Conservation (phyloP, 2,797 vertebrate species). For the Myiotriccus ornatus region DNA sequence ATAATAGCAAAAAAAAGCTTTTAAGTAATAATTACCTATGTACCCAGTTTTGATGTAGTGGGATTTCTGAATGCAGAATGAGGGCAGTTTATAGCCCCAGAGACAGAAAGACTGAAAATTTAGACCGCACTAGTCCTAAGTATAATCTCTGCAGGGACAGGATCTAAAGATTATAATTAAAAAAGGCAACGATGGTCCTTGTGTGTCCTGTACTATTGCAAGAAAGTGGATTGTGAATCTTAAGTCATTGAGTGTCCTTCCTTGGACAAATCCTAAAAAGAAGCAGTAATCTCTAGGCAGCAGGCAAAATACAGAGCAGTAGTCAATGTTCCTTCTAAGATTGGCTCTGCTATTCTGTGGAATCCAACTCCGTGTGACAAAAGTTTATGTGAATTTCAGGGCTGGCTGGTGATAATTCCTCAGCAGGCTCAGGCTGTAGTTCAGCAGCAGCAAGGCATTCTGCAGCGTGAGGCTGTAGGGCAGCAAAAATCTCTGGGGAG, state of each 20-base stretch:
- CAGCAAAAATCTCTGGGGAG: background rate
- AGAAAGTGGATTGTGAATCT: background rate
- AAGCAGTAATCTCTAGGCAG: background rate
- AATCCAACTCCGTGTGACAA: background rate
- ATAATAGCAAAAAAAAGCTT: background rate
- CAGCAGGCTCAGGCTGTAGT: background rate
- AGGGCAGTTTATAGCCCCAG: background rate
- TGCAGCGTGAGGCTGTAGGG: background rate
- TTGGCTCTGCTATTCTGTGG: background rate
- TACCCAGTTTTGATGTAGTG: background rate
- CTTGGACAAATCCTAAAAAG: background rate
- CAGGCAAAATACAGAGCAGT: background rate
- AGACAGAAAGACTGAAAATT: background rate
- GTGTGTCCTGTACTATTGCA: background rate
- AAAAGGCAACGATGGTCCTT: background rate
- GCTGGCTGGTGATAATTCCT: background rate
- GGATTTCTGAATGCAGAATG: background rate
- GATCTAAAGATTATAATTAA: background rate
- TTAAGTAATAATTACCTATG: background rate
- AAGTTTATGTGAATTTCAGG: background rate
- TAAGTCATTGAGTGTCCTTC: background rate
- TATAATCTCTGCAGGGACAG: background rate
- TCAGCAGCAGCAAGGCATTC: background rate
- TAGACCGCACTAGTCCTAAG: background rate
- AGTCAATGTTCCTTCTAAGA: background rate